phyloP scores from a whole-genome alignment of 2,113 vertebrate species.

The Aix galericulata region DNA sequence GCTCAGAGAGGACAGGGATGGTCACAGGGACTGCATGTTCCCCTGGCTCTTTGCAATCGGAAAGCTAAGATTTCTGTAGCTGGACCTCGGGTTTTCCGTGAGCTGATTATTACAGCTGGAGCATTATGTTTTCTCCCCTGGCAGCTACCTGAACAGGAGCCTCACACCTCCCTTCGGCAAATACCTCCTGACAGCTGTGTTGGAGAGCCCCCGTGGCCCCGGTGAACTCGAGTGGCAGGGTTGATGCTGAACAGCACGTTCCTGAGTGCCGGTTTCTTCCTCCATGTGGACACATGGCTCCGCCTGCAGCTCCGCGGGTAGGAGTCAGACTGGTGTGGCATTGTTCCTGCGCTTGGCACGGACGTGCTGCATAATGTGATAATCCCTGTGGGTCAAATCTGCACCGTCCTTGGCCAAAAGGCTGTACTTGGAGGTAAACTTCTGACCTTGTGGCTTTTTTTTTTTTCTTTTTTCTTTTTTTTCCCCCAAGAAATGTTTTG shows the following conservation, averaged over 20 bases:
- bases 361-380: neutral
- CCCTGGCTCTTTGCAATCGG: neutral
- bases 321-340: neutral
- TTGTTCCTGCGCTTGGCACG: slow-evolving; percentile 32
- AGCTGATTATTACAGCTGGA: neutral
- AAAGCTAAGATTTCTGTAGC: neutral
- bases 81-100: neutral
- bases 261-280: neutral
- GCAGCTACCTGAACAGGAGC: neutral
- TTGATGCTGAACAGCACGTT: neutral
- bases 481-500: slow-evolving; percentile 1
- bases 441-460: slow-evolving; percentile 50
- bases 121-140: neutral
- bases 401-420: neutral
- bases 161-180: neutral
- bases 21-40: neutral
- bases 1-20: neutral
- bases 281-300: neutral
- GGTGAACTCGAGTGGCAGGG: neutral
- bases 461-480: neutral
- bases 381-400: slow-evolving; percentile 33
- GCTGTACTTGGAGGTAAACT: slow-evolving; percentile 34
- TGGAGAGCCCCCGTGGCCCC: neutral
- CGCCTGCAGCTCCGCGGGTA: neutral
- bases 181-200: neutral